Conservation (phyloP, 2,888 invertebrate species). For the Tillus elongatus region DNA sequence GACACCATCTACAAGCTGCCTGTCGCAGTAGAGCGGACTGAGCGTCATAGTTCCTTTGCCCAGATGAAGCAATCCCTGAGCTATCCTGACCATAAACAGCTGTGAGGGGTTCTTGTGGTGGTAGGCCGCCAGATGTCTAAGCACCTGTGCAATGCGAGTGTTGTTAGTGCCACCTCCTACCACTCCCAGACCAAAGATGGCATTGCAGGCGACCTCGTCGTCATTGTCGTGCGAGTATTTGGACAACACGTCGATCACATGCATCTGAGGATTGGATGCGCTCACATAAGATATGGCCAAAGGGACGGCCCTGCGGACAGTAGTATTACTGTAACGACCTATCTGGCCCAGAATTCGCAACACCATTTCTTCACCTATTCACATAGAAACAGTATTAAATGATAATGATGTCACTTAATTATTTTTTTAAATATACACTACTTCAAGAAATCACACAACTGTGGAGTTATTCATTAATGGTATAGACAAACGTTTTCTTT, state of each 20-base stretch:
- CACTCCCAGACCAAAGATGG: conserved; percentile 95
- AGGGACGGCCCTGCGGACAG: conserved; percentile 90
- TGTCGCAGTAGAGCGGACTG: conserved; percentile 91
- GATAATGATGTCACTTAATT: no score
- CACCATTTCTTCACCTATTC: conserved; percentile 77
- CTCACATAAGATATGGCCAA: conserved; percentile 90
- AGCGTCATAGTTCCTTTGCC: conserved; percentile 97
- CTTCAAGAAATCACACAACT: no score
- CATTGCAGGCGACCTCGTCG: conserved; percentile 93
- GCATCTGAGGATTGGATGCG: conserved; percentile 90
- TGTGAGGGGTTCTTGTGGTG: conserved; percentile 95
- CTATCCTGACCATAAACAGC: conserved; percentile 92
- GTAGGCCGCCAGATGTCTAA: conserved; percentile 92
- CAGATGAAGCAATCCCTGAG: conserved; percentile 92
- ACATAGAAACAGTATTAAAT: background rate
- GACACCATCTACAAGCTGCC: conserved; percentile 86
- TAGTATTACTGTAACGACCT: conserved; percentile 48
- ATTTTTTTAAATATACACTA: no score
- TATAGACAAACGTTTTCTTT: no score
- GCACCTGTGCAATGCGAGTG: conserved; percentile 89
- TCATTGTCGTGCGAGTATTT: conserved; percentile 98
- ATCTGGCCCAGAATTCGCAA: conserved; percentile 90
- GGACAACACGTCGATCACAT: conserved; percentile 90
- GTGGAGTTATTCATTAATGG: no score
- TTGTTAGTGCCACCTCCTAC: conserved; percentile 84